phyloP scores from a whole-genome alignment of 2,113 vertebrate genomes.

The Corythornis cristatus region DNA sequence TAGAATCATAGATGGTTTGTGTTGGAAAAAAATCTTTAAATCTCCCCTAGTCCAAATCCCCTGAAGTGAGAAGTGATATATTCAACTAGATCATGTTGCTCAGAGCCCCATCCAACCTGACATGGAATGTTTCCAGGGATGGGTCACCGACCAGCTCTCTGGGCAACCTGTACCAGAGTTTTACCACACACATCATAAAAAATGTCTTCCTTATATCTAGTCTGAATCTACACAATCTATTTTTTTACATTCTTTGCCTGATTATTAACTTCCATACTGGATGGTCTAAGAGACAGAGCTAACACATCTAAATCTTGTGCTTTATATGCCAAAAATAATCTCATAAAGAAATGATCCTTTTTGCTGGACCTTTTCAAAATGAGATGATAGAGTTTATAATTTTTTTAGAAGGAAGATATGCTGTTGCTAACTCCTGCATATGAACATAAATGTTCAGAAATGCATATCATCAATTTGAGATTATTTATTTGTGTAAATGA shows the following conservation, averaged over 20 bases:
- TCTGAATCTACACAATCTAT: not conserved
- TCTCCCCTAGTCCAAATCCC: too few relatives aligned
- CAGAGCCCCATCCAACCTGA: accelerated
- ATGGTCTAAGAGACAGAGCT: not conserved
- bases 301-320: not conserved
- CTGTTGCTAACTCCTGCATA: not conserved
- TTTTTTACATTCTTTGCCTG: not conserved
- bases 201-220: not conserved
- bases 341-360: not conserved
- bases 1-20: not conserved
- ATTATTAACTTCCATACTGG: not conserved
- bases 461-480: not conserved
- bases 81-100: too few relatives aligned
- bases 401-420: not conserved
- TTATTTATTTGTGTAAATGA: not conserved
- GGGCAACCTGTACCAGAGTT: accelerated
- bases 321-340: not conserved
- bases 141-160: not conserved
- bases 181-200: accelerated
- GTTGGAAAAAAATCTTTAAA: not conserved
- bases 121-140: not conserved
- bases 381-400: not conserved
- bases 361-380: not conserved
- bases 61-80: not conserved
- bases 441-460: not conserved